Conservation (phyloP, 2,113 vertebrate genomes). For the Scartelaos histophorus region DNA sequence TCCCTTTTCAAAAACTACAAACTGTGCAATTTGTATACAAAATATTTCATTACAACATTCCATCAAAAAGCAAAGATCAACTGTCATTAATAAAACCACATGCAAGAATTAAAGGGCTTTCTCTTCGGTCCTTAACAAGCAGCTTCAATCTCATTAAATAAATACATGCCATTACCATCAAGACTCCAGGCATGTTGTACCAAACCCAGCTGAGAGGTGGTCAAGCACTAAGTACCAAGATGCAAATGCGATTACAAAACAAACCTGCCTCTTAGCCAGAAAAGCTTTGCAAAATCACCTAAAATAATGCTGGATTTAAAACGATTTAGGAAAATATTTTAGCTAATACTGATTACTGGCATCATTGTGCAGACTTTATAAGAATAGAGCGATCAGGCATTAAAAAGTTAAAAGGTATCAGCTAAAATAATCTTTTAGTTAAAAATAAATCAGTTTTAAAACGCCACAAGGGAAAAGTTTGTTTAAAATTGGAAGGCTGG, state of each 20-base stretch:
- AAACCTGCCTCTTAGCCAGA: slow-evolving; percentile 13
- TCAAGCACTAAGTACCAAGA: slow-evolving; percentile 5
- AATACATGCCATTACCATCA: slow-evolving; percentile 1
- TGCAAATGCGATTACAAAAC: slow-evolving; percentile 28
- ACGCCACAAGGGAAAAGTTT: slow-evolving; percentile 31
- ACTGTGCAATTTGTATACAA: slow-evolving; percentile 65
- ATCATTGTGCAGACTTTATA: slow-evolving; percentile 40
- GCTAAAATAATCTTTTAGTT: slow-evolving; percentile 29
- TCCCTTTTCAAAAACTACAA: slow-evolving; percentile 36
- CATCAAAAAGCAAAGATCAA: slow-evolving; percentile 9
- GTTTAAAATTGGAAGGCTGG: slow-evolving; percentile 21
- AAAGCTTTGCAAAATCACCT: not conserved
- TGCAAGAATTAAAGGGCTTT: slow-evolving; percentile 46
- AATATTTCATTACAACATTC: slow-evolving; percentile 65
- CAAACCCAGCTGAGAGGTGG: slow-evolving; percentile 13
- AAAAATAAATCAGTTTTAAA: slow-evolving; percentile 23
- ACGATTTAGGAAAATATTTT: slow-evolving; percentile 21
- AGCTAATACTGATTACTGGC: slow-evolving; percentile 65
- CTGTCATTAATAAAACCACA: slow-evolving; percentile 33
- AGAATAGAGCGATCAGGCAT: slow-evolving; percentile 23
- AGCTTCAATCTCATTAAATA: slow-evolving; percentile 8
- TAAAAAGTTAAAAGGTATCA: slow-evolving; percentile 36
- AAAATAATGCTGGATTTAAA: not conserved
- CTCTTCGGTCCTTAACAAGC: slow-evolving; percentile 26
- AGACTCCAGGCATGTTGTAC: not conserved